Base-by-base conservation (phyloP, 1,140 invertebrate genomes). In the Drosophila athabasca region DNA sequence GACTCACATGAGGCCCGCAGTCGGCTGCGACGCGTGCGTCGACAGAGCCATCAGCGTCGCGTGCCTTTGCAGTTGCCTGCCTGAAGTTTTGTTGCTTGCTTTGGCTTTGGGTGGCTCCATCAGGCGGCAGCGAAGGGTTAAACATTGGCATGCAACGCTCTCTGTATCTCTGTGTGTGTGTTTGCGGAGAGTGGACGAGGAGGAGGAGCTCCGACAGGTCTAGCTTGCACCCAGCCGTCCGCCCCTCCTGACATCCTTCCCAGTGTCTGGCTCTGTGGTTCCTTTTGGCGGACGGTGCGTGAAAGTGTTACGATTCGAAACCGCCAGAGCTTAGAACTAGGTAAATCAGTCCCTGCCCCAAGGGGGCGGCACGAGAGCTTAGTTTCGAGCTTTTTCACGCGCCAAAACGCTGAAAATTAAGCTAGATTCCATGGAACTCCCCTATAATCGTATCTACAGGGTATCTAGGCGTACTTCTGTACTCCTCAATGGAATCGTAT, bases 241-340 rank as follows among this genome's bases (percentile, higher is more conserved):
- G 19, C 35, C 15, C 31, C 35, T 35, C 7, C 46, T 39, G 22
- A 13, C 68, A 45, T 9, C 8, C 46, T 9, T 49, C 11, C 11
- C 43, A 22, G 45, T 59, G 72, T 60, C 41, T 75, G 62, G 71
- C 55, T 44, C 58, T 58, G 22, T 65, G 62, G 53, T 53, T 87
- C 54, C 70, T 85, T 87, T 78, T 82, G 66, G 62, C 15, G 60
- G 50, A 39, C 43, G 71, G 62, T 62, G 74, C 83, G 82, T 58
- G 79, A 87, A 87, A 87, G 82, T 87, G 82, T 87, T 87, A 87
- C 83, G 82, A 87, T 87, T 87, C 78, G 66, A 74, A 87, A 87
- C 62, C 68, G 61, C 59, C 55, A 62, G 71, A 87, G 70, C 82
- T 87, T 87, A 87, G 82, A 87, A 87, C 75, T 87, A 83, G 78